phyloP scores from a whole-genome alignment of 2,888 invertebrate species.

The Dugesia japonica region DNA sequence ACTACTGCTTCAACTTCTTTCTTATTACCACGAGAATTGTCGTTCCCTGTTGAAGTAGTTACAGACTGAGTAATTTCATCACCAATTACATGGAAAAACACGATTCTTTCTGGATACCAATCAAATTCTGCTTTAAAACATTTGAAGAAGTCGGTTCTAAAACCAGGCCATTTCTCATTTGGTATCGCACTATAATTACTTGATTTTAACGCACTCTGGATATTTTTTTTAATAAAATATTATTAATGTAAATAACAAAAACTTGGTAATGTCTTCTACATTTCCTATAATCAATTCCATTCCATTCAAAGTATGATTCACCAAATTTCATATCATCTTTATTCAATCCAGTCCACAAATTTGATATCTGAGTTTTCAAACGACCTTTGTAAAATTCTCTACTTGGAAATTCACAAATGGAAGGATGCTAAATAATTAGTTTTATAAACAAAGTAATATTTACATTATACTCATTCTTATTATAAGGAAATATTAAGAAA shows the following conservation, averaged over 20 bases:
- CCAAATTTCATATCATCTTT: background rate
- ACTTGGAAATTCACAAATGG: constrained; percentile 31
- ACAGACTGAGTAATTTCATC: constrained; percentile 22
- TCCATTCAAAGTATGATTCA: background rate
- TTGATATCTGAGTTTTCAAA: constrained; percentile 24
- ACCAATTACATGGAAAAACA: constrained; percentile 11
- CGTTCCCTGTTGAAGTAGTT: constrained; percentile 1
- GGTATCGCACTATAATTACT: background rate
- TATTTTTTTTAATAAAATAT: too few relatives aligned
- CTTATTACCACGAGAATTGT: constrained; percentile 1
- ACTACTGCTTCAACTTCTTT: constrained; percentile 21
- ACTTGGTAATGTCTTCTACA: background rate
- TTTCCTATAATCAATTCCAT: constrained; percentile 16
- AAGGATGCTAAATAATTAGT: constrained; percentile 34
- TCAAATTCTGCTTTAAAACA: background rate
- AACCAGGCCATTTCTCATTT: constrained; percentile 20
- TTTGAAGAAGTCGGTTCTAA: background rate
- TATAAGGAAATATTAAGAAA: too few relatives aligned
- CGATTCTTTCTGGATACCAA: background rate
- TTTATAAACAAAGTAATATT: too few relatives aligned
- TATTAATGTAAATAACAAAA: too few relatives aligned
- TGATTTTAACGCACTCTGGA: background rate
- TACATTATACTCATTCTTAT: too few relatives aligned
- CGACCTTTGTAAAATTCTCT: constrained; percentile 22
- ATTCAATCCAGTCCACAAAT: constrained; percentile 22